phyloP scores from a whole-genome alignment of 2,888 invertebrate genomes.

The Agrochola circellaris region DNA sequence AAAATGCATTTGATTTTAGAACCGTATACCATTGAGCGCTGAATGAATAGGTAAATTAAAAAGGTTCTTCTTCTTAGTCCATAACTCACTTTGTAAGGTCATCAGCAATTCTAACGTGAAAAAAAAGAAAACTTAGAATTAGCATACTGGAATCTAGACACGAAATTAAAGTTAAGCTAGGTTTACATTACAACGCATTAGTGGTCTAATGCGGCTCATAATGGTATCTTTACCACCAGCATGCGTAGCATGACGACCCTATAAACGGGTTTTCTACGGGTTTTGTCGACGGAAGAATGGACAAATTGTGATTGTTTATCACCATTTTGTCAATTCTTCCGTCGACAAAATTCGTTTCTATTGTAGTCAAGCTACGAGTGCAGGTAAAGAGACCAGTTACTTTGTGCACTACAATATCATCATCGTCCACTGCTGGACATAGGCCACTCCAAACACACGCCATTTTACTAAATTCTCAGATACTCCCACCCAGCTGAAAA shows the following conservation, averaged over 20 bases:
- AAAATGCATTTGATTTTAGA: conserved; percentile 17
- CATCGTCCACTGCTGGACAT: neutral
- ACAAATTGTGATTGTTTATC: too few relatives aligned
- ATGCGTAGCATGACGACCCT: too few relatives aligned
- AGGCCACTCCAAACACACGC: neutral
- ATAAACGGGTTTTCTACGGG: too few relatives aligned
- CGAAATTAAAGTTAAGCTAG: conserved; percentile 28
- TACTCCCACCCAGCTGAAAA: neutral
- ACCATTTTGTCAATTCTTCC: too few relatives aligned
- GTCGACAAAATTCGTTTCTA: too few relatives aligned
- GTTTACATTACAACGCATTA: neutral
- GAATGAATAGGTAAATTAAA: conserved; percentile 29
- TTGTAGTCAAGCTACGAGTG: too few relatives aligned
- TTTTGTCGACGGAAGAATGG: too few relatives aligned
- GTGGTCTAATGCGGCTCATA: too few relatives aligned
- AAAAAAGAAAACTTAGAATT: conserved; percentile 25
- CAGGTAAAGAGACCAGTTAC: too few relatives aligned
- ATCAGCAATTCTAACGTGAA: conserved; percentile 32
- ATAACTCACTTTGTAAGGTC: conserved; percentile 20
- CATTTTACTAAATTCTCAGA: neutral
- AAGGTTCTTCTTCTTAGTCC: conserved; percentile 14
- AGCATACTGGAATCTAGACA: conserved; percentile 27
- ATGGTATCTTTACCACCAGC: too few relatives aligned
- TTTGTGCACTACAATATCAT: neutral
- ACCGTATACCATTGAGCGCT: conserved; percentile 4